Percentiles rank a stretch among this genome's conserved stretches.
Evolutionary conservation across 2,888 invertebrate species (phyloP).

Genomic region (Agonopterix heracliana): DNA sequence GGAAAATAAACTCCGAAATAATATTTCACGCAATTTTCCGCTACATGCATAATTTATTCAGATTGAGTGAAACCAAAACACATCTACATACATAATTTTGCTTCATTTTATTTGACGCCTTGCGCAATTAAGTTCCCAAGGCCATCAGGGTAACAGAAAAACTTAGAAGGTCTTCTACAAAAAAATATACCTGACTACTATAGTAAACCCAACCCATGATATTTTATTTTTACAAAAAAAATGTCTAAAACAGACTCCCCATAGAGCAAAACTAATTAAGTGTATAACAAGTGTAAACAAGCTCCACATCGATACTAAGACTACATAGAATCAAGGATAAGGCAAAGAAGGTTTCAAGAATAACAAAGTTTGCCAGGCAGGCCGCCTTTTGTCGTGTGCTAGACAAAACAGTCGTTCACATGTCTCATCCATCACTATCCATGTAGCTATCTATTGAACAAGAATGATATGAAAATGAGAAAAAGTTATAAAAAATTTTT

Average conservation of each 20-base stretch:
- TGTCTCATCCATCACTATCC: too few species aligned
- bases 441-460: too few species aligned
- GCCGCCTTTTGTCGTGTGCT: too few species aligned
- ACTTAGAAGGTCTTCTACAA: not conserved
- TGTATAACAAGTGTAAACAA: not conserved
- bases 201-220: too few species aligned
- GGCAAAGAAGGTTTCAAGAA: too few species aligned
- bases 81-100: conserved; percentile 2
- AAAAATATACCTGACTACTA: too few species aligned
- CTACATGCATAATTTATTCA: conserved; percentile 8
- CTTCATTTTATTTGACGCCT: not conserved
- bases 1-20: conserved; percentile 9
- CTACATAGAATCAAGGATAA: not conserved
- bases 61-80: not conserved
- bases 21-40: conserved; percentile 10
- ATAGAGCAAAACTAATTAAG: not conserved
- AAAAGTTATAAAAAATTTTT: too few species aligned
- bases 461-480: too few species aligned
- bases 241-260: too few species aligned
- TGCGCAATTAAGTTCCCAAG: not conserved
- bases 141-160: not conserved
- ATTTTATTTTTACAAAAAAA: too few species aligned
- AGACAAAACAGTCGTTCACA: too few species aligned
- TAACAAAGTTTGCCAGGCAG: too few species aligned
- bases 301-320: not conserved